Conservation (phyloP, 2,113 vertebrate species). For the Columbina picui region DNA sequence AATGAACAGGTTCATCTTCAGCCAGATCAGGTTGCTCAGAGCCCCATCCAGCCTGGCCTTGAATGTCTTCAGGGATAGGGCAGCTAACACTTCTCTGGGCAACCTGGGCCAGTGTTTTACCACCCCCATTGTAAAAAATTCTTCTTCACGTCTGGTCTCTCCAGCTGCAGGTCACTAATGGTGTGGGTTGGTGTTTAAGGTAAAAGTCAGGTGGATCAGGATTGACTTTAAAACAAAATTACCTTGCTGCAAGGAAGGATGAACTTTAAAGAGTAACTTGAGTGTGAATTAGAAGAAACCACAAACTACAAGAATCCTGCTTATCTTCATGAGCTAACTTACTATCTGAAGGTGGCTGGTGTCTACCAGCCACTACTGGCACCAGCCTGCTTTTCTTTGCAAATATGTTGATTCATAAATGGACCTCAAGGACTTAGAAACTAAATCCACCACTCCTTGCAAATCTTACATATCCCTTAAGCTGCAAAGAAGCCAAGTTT, state of each 20-base stretch:
- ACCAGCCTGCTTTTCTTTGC: background rate
- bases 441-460: background rate
- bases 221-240: background rate
- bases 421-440: background rate
- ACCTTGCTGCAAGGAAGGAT: background rate
- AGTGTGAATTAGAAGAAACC: background rate
- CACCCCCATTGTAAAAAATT: no score
- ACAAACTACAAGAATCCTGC: background rate
- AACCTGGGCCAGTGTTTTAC: background rate
- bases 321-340: background rate
- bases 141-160: no score
- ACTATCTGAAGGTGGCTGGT: background rate
- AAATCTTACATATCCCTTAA: background rate
- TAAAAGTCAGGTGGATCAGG: background rate
- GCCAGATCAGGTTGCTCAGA: no score
- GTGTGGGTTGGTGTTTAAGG: background rate
- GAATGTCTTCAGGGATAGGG: no score
- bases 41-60: no score
- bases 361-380: background rate
- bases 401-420: background rate
- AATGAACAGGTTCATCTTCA: no score
- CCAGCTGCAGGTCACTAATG: background rate
- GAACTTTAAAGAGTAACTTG: background rate
- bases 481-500: background rate
- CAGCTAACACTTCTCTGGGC: no score